Percentiles rank a stretch among this genome's conserved stretches.
These are phyloP conservation scores for Hirtodrosophila histrioides DNA, from an alignment of 2,888 invertebrate genomes.

Conservation along the genomic window DNA sequence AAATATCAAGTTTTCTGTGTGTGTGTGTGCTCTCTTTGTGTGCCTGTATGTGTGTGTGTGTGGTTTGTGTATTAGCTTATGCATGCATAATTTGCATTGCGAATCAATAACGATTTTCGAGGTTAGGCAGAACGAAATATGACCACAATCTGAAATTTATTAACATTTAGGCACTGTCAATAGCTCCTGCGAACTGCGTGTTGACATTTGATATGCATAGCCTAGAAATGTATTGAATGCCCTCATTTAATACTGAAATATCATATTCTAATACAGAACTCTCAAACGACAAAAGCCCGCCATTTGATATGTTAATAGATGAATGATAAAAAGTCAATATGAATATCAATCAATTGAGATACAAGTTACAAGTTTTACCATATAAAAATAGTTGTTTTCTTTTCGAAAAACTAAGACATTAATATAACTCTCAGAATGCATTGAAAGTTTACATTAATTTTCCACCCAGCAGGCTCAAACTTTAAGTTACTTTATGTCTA, in stretches of 20 bases:
- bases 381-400: neutral
- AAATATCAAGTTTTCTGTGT: constrained; percentile 37
- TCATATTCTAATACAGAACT: constrained; percentile 15
- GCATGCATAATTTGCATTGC: constrained; percentile 58
- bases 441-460: no score
- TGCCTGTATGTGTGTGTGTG: constrained; percentile 26
- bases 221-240: neutral
- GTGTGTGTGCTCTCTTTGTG: constrained; percentile 1
- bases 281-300: neutral
- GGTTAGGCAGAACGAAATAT: constrained; percentile 16
- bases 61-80: constrained; percentile 15
- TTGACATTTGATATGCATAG: constrained; percentile 18
- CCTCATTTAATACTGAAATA: neutral
- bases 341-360: neutral
- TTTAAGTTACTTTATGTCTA: no score
- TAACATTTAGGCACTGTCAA: constrained; percentile 7
- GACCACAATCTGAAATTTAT: constrained; percentile 20
- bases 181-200: neutral
- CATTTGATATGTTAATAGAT: constrained; percentile 6
- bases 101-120: constrained; percentile 46
- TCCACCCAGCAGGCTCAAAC: no score
- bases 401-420: no score
- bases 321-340: neutral
- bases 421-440: no score
- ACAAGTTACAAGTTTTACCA: no score